Evolutionary conservation across 1,140 invertebrate genomes (phyloP), one percentile per base, ranked within the genome.

Genomic region (Drosophila orosa): DNA sequence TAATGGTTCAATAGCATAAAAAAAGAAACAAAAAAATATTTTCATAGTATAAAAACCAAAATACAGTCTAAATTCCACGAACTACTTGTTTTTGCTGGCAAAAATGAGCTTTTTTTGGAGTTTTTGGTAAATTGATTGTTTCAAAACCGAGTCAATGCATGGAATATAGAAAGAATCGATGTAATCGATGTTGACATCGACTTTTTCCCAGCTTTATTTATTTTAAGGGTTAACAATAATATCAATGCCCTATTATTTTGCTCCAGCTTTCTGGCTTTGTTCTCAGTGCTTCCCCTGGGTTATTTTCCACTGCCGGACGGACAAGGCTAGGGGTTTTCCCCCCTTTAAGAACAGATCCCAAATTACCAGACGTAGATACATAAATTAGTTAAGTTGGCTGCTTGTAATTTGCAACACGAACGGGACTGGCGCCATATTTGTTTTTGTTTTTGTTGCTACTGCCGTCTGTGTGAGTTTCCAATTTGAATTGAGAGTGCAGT

Each of bases 341-440:
- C 65, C 24, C 45, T 27, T 68, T 47, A 71, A 71, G 72, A 75
- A 84, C 62, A 83, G 48, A 83, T 55, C 58, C 50, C 44, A 79
- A 69, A 71, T 81, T 74, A 77, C 58, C 59, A 74, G 61, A 56
- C 54, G 42, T 55, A 78, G 56, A 76, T 76, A 77, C 73, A 77
- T 77, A 77, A 77, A 77, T 77, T 77, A 77, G 56, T 67, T 60
- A 59, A 58, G 54, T 60, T 62, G 17, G 59, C 47, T 67, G 65
- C 45, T 72, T 65, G 74, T 77, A 80, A 85, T 84, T 84, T 84
- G 74, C 74, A 82, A 63, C 82, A 85, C 83, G 82, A 85, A 86
- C 67, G 61, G 61, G 37, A 42, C 67, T 56, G 60, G 62, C 82
- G 78, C 57, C 66, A 78, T 78, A 52, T 59, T 83, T 72, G 66